Conservation (phyloP, 1,140 invertebrate species). For the Acromyrmex echinatior region DNA sequence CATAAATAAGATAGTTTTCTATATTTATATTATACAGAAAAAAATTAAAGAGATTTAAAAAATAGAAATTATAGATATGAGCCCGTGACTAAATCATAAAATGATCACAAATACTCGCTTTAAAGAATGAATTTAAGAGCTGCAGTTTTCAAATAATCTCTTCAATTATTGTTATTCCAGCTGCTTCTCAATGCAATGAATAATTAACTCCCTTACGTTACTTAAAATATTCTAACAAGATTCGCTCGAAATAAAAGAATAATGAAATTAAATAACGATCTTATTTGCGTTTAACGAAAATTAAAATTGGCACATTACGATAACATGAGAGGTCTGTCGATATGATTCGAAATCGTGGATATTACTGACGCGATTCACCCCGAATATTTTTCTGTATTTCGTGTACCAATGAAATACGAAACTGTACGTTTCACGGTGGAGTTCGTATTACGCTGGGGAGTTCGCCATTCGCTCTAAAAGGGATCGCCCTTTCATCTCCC, state of each 20-base stretch:
- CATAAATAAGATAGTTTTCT: neutral
- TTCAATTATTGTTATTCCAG: neutral
- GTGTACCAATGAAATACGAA: constrained; percentile 48
- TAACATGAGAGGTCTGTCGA: neutral
- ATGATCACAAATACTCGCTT: neutral
- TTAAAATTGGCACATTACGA: constrained; percentile 1
- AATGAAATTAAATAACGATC: neutral
- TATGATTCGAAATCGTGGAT: neutral
- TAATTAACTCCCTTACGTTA: neutral
- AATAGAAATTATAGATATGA: neutral
- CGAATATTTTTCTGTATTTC: constrained; percentile 47
- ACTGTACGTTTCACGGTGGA: constrained; percentile 46
- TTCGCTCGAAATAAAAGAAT: neutral
- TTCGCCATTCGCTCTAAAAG: constrained; percentile 37
- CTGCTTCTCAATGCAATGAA: neutral
- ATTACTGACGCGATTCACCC: constrained; percentile 24
- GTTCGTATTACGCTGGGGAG: constrained; percentile 51
- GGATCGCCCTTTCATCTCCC: constrained; percentile 20
- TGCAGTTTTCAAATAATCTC: neutral
- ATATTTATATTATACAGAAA: neutral
- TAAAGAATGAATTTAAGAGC: neutral
- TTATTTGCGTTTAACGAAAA: neutral
- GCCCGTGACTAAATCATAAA: neutral
- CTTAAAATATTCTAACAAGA: neutral
- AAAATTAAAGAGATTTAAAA: neutral